phyloP scores from a whole-genome alignment of 2,797 vertebrate genomes.

The Jordanella pulchra region DNA sequence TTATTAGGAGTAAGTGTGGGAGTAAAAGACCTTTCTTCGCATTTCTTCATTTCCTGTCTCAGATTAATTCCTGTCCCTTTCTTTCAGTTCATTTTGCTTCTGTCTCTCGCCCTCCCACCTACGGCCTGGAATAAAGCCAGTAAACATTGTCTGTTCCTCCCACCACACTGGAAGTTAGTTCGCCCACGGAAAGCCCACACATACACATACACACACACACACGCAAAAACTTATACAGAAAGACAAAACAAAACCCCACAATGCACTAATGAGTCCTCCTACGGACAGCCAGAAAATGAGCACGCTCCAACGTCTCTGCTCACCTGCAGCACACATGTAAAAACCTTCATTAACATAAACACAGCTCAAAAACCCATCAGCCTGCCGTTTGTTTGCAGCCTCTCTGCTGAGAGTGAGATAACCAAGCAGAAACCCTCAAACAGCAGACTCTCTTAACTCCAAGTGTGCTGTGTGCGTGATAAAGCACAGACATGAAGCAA shows the following conservation, averaged over 20 bases:
- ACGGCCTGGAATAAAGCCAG: constrained; percentile 68
- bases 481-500: constrained; percentile 27
- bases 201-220: constrained; percentile 44
- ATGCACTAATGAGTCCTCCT: constrained; percentile 27
- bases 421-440: constrained; percentile 27
- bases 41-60: constrained; percentile 45
- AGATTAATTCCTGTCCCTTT: constrained; percentile 29
- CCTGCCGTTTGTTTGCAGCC: neutral
- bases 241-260: constrained; percentile 17
- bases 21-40: constrained; percentile 32
- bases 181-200: constrained; percentile 57
- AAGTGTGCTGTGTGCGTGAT: constrained; percentile 14
- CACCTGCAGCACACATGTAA: constrained; percentile 23
- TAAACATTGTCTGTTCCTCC: constrained; percentile 67
- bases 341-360: constrained; percentile 23
- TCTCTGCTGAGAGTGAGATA: constrained; percentile 40
- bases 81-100: constrained; percentile 48
- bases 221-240: constrained; percentile 30
- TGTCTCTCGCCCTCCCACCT: constrained; percentile 68
- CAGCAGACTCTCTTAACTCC: constrained; percentile 2
- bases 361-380: constrained; percentile 19
- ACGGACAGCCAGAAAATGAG: constrained; percentile 14
- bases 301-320: constrained; percentile 17
- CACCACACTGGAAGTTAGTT: constrained; percentile 68
- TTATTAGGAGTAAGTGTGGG: constrained; percentile 15